Evolutionary conservation across 2,797 vertebrate genomes (phyloP), one percentile per base, ranked within the genome.

Genomic region (Argyrosomus regius): DNA sequence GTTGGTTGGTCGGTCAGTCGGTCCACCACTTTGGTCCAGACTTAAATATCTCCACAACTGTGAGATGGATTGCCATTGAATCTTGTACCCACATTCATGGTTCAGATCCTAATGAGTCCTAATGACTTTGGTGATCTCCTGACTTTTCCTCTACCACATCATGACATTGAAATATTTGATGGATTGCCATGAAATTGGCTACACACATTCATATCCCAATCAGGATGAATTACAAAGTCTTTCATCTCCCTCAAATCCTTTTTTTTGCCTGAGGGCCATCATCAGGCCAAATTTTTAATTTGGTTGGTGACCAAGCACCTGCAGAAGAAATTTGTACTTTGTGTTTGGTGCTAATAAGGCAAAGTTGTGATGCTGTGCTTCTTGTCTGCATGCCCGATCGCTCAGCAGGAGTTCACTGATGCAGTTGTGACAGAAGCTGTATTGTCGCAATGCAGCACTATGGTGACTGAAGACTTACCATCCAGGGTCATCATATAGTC

Each of bases 401-500:
- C 22, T n/a, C 11, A 56, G 43, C 61, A 59, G 48, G 53, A 39
- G 35, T 28, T 76, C 45, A 77, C 6, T 13, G 43, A 65, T 60
- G 24, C 14, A 0, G 31, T 5, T 6, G 16, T 7, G 48, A 48
- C 13, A 41, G 31, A 45, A 26, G 41, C 70, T 72, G 41, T 24
- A 20, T 63, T 77, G 69, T 78, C 22, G 26, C 35, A 16, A 24
- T 24, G 66, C 39, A 50, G 58, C 75, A 20, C 22, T 31, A 24
- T 43, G 28, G 41, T 72, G 63, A 74, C 75, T 52, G 60, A 14
- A 2, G 48, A 61, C 75, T 48, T 48, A 26, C 45, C 63, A 22
- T 75, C 24, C 45, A 10, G 17, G 54, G 53, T 78, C 60, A 50
- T 80, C 64, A 39, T 63, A 76, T 50, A 26, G 45, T 26, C 50